Evolutionary conservation across 2,113 vertebrate genomes (phyloP), one percentile per base, ranked within the genome.

Genomic region (Dicentrarchus labrax): DNA sequence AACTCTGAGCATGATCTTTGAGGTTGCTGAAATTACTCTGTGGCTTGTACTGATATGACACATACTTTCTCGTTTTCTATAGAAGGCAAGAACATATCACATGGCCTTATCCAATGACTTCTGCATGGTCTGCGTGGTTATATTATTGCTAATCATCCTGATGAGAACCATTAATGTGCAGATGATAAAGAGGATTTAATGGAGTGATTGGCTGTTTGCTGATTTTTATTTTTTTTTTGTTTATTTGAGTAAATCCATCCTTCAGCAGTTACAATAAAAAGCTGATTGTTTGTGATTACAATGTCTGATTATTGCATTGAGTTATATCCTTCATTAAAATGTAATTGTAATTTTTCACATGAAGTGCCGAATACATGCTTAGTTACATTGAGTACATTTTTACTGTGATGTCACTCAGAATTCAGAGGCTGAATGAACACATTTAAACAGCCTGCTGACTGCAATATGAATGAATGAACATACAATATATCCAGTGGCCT

Each of bases 141-240:
- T 30, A 3, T 30, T 30, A 30, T 30, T 30, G 30, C 30, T 30
- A 30, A 3, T 30, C 30, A 30, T 30, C 30, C 30, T 30, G 30
- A 30, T 30, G 30, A 30, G 30, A 30, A 30, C 30, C 30, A 30
- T 30, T 30, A 30, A 30, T 30, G 30, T 30, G 4, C 30, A 30
- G 30, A 30, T 30, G 30, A 15, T 13, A 53, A 7, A 1, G 17
- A 39, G 22, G 61, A 74, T 47, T 39, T 53, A 6, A 84, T 56
- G 0, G 69, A 57, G 12, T 72, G 48, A 72, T 72, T 87, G 24
- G 54, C 36, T 84, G 60, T 11, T 41, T 43, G 43, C 47, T 73
- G 24, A 56, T 48, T 57, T 65, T 8, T 21, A 22, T 56, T 9
- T 16, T 51, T 65, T 68, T 70, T 19, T 30, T 30, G 30, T 30